Evolutionary conservation across 2,888 invertebrate species (phyloP).

Genomic region (Scaptomyza caliginosa): DNA sequence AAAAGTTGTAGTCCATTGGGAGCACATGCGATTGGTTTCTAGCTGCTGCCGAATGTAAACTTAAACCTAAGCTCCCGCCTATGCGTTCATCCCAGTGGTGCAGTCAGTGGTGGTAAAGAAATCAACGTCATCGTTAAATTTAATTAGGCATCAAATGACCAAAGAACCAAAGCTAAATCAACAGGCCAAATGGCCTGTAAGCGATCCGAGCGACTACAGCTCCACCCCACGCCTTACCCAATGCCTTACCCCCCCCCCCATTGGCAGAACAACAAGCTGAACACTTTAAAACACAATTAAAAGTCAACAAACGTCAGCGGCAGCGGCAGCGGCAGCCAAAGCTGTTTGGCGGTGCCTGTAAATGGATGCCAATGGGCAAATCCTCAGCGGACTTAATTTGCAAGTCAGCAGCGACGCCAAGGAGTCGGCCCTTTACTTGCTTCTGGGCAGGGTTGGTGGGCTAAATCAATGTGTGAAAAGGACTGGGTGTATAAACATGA

Average conservation of each 20-base stretch:
- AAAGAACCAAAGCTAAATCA: constrained; percentile 72
- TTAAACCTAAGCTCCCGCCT: constrained; percentile 26
- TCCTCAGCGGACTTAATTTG: constrained; percentile 75
- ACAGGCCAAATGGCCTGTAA: constrained; percentile 78
- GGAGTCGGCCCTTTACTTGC: constrained; percentile 54
- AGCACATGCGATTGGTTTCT: constrained; percentile 25
- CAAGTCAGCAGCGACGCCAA: constrained; percentile 65
- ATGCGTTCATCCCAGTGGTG: not conserved
- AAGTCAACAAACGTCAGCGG: constrained; percentile 68
- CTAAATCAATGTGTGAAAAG: not conserved
- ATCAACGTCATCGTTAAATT: constrained; percentile 80
- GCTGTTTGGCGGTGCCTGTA: constrained; percentile 52
- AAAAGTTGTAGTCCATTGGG: constrained; percentile 20
- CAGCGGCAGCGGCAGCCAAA: constrained; percentile 48
- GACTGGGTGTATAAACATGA: constrained; percentile 32
- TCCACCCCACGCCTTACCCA: not conserved
- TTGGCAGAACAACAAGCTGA: not conserved
- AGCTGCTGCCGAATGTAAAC: constrained; percentile 40
- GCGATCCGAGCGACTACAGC: constrained; percentile 45
- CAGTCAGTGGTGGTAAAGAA: constrained; percentile 34
- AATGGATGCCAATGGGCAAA: constrained; percentile 67
- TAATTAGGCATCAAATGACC: constrained; percentile 82
- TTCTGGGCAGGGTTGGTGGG: not conserved
- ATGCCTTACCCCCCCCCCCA: not conserved
- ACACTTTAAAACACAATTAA: constrained; percentile 78